These are phyloP conservation scores for Cassiopea xamachana DNA, from an alignment of 30 jellyfish, hydroid and myxozoan genomes.

Conservation along the genomic window DNA sequence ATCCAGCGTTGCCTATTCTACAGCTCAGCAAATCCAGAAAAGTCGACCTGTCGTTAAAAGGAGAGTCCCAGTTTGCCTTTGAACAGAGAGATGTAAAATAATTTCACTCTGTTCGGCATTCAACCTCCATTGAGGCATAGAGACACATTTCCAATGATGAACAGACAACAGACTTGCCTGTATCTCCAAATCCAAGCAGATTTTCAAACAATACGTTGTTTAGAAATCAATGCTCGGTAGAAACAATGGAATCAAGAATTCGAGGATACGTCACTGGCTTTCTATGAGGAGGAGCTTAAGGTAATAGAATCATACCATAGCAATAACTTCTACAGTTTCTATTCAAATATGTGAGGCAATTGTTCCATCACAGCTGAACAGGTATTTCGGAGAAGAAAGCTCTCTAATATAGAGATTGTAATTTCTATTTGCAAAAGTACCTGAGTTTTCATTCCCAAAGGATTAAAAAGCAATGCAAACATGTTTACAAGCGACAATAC, in stretches of 20 bases:
- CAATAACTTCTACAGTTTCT: neutral
- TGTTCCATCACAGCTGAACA: neutral
- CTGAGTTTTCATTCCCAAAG: neutral
- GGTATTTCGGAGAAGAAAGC: neutral
- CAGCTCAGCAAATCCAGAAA: neutral
- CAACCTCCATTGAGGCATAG: neutral
- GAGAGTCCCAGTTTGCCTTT: neutral
- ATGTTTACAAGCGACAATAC: neutral
- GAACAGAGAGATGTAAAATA: neutral
- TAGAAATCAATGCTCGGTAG: neutral
- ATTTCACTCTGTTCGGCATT: neutral
- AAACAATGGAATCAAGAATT: neutral
- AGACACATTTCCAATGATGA: slow-evolving; percentile 1
- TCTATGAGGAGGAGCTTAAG: neutral
- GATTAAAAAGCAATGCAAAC: neutral
- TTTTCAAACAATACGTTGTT: neutral
- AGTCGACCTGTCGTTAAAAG: neutral
- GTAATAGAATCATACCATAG: neutral
- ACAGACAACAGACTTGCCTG: neutral
- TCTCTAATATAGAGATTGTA: neutral
- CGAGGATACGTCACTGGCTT: neutral
- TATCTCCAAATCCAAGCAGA: neutral
- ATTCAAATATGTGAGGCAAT: neutral
- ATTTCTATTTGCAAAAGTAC: neutral
- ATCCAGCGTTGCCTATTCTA: neutral